Evolutionary conservation across 2,113 vertebrate genomes (phyloP), one percentile per base, ranked within the genome.

Genomic region (Prietella phreatophila): DNA sequence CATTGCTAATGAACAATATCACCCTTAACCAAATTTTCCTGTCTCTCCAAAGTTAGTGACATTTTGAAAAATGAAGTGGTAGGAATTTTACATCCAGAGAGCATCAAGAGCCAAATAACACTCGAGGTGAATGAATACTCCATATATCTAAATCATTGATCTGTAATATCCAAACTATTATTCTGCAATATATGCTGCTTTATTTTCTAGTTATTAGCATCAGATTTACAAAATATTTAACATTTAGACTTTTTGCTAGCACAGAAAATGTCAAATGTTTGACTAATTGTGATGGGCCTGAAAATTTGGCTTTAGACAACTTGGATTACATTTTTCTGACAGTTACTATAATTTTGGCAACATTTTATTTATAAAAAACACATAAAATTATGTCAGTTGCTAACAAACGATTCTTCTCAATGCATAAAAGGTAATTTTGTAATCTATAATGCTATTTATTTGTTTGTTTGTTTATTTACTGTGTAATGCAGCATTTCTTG

Each of bases 81-180:
- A 85, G 69, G 14, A 58, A 14, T 85, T 76, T 85, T 56, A 60
- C 25, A 39, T 85, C 33, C 53, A 85, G 69, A 76, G 60, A 33
- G 55, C 55, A 76, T 60, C 36, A 60, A 27, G 14, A 76, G 84
- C 84, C 69, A 85, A 85, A 85, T 76, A 39, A 47, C 55, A 58
- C 50, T 58, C 9, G 47, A 47, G n/a, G 25, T 84, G 25, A 85
- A 56, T 56, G 42, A 84, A 85, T 85, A 73, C 11, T 36, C 67
- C 50, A 73, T 73, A 73, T 85, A 39, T 85, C 67, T 58, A 20
- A 33, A 58, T 85, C 33, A 60, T 27, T 5, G 22, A 53, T 55
- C 30, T 76, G 47, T 55, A 85, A 71, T 71, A 85, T 75, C 9
- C 39, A 17, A 55, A 42, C 20, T 76, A 76, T 85, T 67, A 84